Evolutionary conservation across 2,888 invertebrate genomes (phyloP).

Genomic region (Tricholauxania praeusta): DNA sequence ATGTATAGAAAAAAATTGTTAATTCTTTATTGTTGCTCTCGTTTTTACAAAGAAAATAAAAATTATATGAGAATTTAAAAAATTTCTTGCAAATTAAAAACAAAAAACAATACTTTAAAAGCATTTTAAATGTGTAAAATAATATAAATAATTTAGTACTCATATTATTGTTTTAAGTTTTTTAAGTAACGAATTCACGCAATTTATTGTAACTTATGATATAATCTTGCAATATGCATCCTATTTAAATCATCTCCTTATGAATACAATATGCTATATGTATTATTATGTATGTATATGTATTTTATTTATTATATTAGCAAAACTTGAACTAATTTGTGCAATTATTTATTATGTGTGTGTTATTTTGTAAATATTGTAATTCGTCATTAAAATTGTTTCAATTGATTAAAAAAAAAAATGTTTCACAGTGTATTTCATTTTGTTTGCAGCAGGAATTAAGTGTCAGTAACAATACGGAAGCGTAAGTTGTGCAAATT

Average conservation of each 20-base stretch:
- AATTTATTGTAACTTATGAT: neutral
- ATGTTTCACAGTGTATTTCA: constrained; percentile 4
- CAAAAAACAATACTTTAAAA: too few species aligned
- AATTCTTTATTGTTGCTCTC: neutral
- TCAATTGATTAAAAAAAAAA: constrained; percentile 15
- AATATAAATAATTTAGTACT: neutral
- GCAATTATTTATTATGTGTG: constrained; percentile 65
- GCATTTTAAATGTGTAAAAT: too few species aligned
- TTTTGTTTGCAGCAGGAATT: too few species aligned
- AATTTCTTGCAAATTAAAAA: too few species aligned
- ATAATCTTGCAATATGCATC: too few species aligned
- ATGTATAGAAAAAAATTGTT: neutral
- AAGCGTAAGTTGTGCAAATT: too few species aligned
- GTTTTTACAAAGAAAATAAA: constrained; percentile 36
- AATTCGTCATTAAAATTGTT: constrained; percentile 49
- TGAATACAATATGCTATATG: neutral
- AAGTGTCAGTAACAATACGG: too few species aligned
- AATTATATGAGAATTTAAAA: neutral
- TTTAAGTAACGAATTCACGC: neutral
- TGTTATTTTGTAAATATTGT: constrained; percentile 34
- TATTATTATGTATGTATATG: constrained; percentile 13
- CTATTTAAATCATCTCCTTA: too few species aligned
- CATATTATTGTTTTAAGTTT: neutral
- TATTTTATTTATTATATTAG: constrained; percentile 20
- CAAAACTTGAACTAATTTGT: constrained; percentile 51